Evolutionary conservation across 2,113 vertebrate genomes (phyloP), one percentile per base, ranked within the genome.

Genomic region (Holacanthus passer): DNA sequence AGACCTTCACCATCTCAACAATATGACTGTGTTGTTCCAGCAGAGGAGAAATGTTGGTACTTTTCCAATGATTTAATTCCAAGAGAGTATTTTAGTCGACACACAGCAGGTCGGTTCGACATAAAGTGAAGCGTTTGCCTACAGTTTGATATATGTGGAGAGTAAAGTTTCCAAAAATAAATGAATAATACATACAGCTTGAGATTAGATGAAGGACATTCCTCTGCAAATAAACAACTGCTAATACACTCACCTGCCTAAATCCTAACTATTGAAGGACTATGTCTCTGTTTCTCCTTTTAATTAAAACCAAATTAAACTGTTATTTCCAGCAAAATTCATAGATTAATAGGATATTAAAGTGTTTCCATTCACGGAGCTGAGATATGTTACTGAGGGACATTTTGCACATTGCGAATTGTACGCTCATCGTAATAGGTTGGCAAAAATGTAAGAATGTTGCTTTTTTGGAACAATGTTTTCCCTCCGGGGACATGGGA

Each of bases 401-500:
- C 16, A 65, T 71, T 63, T 71, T n/a, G 27, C n/a, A 65, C 41
- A 13, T 12, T 29, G 14, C 24, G 27, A 22, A 80, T 39, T 74
- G 27, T 27, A 47, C 0, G 0, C 37, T 48, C 10, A 8, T 39
- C 39, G 45, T 37, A 43, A 45, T 11, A 24, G 37, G 13, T 19
- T 31, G n/a, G 35, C 9, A 22, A 48, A 55, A 39, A n/a, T 43
- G 31, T 2, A 31, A 24, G 11, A 65, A 59, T 27, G 7, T 50
- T 48, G 9, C 9, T 31, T 69, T 63, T 32, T 8, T n/a, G n/a
- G 35, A 63, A 27, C 31, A 64, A 4, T 19, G 1, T 8, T 45
- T 39, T 62, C 68, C 29, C 19, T 22, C 47, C 4, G 5, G 4
- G 5, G 62, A 29, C 10, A 24, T 24, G 2, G 27, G 3, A 45